phyloP scores from a whole-genome alignment of 2,113 vertebrate species.

The Nettapus auritus region DNA sequence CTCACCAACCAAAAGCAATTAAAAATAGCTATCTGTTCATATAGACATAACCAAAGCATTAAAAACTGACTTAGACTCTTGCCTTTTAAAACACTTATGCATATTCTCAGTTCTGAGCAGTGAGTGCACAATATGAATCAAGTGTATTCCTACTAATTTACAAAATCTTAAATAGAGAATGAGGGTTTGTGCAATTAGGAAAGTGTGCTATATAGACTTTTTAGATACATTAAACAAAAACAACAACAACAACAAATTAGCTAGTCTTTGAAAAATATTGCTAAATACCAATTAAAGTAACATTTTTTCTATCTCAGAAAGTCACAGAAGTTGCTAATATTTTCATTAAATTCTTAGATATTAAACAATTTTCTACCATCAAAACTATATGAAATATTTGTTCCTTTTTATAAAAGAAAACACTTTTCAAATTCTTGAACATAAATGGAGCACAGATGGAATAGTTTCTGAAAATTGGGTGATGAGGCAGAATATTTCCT shows the following conservation, averaged over 20 bases:
- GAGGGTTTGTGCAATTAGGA: background rate
- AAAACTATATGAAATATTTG: background rate
- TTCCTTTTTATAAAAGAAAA: background rate
- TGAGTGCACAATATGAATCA: background rate
- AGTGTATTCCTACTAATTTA: background rate
- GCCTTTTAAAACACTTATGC: background rate
- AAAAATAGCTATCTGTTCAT: background rate
- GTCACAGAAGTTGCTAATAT: background rate
- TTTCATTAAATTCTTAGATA: background rate
- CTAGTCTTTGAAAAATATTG: background rate
- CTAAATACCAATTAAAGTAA: background rate
- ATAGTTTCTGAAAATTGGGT: background rate
- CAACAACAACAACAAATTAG: background rate
- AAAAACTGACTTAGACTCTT: background rate
- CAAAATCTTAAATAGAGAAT: background rate
- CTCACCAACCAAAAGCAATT: background rate
- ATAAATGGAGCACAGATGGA: background rate
- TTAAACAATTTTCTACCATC: background rate
- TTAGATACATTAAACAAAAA: background rate
- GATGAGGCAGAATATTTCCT: background rate
- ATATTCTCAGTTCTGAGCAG: background rate
- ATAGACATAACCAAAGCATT: background rate
- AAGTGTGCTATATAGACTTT: background rate
- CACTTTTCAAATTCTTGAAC: background rate
- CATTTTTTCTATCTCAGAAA: background rate